A percentile compares a stretch with the other conserved stretches of the same genome.
Evolutionary conservation across 2,797 vertebrate genomes (phyloP).

Genomic region (Pseudomugil tenellus): DNA sequence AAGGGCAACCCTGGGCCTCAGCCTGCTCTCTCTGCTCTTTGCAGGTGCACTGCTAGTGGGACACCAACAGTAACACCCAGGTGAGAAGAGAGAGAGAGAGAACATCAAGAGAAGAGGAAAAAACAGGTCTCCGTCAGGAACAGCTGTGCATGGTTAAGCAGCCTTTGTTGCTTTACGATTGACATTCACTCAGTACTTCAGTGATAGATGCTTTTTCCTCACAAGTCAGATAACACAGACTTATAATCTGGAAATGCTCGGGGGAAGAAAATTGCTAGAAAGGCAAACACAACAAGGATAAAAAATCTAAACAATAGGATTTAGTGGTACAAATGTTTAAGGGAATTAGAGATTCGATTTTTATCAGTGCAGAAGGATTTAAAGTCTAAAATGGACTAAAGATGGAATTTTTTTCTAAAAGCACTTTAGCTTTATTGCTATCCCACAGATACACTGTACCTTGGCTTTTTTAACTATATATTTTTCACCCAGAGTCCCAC

Average conservation of each 20-base stretch:
- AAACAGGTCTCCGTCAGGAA: slow-evolving; percentile 45
- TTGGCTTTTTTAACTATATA: slow-evolving; percentile 47
- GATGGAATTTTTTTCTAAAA: slow-evolving; percentile 28
- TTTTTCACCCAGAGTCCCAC: slow-evolving; percentile 53
- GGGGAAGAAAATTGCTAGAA: neutral
- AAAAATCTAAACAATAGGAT: neutral
- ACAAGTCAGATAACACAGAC: slow-evolving; percentile 10
- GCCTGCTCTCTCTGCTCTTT: slow-evolving; percentile 50
- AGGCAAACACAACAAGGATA: neutral
- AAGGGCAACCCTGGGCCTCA: slow-evolving; percentile 70
- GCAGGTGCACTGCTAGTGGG: slow-evolving; percentile 83
- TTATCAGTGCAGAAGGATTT: slow-evolving; percentile 2
- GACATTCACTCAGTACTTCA: slow-evolving; percentile 5
- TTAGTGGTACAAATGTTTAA: neutral
- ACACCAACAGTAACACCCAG: slow-evolving; percentile 87
- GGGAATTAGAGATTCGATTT: neutral
- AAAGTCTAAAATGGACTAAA: slow-evolving; percentile 24
- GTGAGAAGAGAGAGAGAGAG: slow-evolving; percentile 72
- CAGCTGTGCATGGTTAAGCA: slow-evolving; percentile 49
- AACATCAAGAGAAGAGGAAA: slow-evolving; percentile 45
- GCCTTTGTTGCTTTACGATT: slow-evolving; percentile 24
- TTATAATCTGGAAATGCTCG: neutral
- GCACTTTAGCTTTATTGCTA: slow-evolving; percentile 32
- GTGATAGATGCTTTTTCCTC: slow-evolving; percentile 1
- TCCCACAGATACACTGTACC: slow-evolving; percentile 29